A percentile compares a stretch with the other conserved stretches of the same genome.
phyloP scores from a whole-genome alignment of 1,140 invertebrate genomes.

The Triops cancriformis region DNA sequence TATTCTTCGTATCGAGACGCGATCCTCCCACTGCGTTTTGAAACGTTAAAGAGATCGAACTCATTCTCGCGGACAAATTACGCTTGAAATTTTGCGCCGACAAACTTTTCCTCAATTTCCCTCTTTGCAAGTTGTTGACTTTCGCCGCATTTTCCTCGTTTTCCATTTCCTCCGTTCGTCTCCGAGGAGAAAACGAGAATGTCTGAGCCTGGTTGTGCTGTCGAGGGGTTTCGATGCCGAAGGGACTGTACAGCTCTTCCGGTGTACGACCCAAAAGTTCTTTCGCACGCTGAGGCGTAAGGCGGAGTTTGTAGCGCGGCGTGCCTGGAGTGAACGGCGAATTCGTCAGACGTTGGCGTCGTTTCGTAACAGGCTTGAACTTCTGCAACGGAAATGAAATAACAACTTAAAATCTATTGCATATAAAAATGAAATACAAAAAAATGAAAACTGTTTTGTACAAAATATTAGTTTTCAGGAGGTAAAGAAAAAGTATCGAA shows the following conservation, averaged over 20 bases:
- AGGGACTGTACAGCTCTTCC: conserved; percentile 55
- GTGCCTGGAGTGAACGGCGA: conserved; percentile 44
- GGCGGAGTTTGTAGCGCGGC: conserved; percentile 43
- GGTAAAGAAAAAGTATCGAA: no score
- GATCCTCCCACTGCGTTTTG: conserved; percentile 20
- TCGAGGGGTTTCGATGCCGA: conserved; percentile 50
- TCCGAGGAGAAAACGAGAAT: conserved; percentile 24
- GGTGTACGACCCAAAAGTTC: conserved; percentile 50
- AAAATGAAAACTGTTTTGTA: no score
- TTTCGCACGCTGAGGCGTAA: conserved; percentile 37
- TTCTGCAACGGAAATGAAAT: conserved; percentile 37
- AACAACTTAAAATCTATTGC: conserved; percentile 22
- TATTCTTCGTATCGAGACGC: not conserved
- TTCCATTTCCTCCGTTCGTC: conserved; percentile 24
- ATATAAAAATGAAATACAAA: no score
- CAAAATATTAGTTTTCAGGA: no score
- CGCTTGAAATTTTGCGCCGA: not conserved
- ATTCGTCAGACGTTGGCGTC: conserved; percentile 46
- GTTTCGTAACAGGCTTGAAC: conserved; percentile 48
- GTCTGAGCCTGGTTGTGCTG: not conserved
- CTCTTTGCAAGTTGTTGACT: conserved; percentile 20
- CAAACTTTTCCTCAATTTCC: conserved; percentile 15
- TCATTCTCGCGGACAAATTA: not conserved
- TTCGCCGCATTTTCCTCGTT: conserved; percentile 29
- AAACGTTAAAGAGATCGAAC: conserved; percentile 1